Evolutionary conservation across 2,797 vertebrate species (phyloP).

Genomic region (Margarornis squamiger): DNA sequence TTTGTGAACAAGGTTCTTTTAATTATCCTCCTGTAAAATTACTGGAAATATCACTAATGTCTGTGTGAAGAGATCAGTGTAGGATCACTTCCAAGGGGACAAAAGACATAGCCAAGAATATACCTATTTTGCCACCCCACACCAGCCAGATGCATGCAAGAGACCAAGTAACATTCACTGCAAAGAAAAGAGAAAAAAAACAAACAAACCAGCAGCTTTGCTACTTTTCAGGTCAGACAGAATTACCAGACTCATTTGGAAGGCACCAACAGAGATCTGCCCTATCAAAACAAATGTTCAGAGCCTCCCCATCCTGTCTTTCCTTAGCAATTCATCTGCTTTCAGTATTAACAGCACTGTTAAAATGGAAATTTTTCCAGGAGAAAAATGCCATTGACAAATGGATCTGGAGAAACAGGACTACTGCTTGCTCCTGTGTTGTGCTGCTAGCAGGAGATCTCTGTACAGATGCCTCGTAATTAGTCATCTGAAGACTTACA

Average conservation of each 20-base stretch:
- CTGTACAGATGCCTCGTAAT: constrained; percentile 63
- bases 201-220: background rate
- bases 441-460: constrained; percentile 57
- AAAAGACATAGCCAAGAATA: background rate
- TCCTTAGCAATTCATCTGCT: background rate
- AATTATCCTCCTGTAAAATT: background rate
- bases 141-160: background rate
- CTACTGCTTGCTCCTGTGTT: constrained; percentile 15
- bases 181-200: background rate
- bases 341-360: background rate
- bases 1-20: background rate
- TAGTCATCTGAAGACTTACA: constrained; percentile 67
- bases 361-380: constrained; percentile 19
- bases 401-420: constrained; percentile 35
- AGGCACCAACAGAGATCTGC: constrained; percentile 32
- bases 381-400: constrained; percentile 51
- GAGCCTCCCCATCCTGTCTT: background rate
- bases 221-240: constrained; percentile 31
- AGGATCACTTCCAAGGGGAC: background rate
- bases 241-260: background rate
- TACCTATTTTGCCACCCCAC: background rate
- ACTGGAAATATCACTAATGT: background rate
- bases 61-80: background rate
- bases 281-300: constrained; percentile 47
- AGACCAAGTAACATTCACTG: background rate